Percentiles rank a stretch among this genome's conserved stretches.
Evolutionary conservation across 2,113 vertebrate genomes (phyloP).

Genomic region (Larimichthys polyactis): DNA sequence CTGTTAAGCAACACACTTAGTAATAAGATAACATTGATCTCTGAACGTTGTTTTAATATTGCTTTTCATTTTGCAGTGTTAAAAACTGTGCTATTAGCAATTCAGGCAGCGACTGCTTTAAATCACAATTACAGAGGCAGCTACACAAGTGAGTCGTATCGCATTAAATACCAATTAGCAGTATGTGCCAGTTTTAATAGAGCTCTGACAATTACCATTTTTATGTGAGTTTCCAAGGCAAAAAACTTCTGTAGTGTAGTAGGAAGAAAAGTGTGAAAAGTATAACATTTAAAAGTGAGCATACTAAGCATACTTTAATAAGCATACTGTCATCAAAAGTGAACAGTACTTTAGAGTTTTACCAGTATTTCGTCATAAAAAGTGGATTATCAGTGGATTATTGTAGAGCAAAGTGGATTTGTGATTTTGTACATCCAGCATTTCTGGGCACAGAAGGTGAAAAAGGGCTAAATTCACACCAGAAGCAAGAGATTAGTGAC

Average conservation of each 20-base stretch:
- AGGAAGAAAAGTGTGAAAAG: background rate
- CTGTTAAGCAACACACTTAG: background rate
- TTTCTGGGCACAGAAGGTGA: background rate
- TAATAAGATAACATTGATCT: background rate
- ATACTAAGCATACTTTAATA: no score
- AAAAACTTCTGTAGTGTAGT: constrained; percentile 2
- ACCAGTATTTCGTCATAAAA: no score
- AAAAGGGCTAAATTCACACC: background rate
- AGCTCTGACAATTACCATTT: constrained; percentile 19
- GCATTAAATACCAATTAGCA: constrained; percentile 57
- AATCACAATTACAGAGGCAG: constrained; percentile 52
- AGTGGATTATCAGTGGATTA: no score
- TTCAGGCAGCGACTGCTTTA: constrained; percentile 11
- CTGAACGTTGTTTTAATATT: background rate
- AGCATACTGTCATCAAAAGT: background rate
- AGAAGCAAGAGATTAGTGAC: background rate
- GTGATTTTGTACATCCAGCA: background rate
- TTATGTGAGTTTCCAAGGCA: constrained; percentile 23
- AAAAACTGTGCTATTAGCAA: background rate
- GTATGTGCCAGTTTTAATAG: constrained; percentile 31
- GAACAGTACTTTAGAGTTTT: background rate
- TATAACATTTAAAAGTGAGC: no score
- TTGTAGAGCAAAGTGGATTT: background rate
- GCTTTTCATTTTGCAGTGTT: constrained; percentile 12
- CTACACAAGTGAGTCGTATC: constrained; percentile 35